Base-by-base conservation (phyloP, 1,140 invertebrate species). In the Drosophila ficusphila region DNA sequence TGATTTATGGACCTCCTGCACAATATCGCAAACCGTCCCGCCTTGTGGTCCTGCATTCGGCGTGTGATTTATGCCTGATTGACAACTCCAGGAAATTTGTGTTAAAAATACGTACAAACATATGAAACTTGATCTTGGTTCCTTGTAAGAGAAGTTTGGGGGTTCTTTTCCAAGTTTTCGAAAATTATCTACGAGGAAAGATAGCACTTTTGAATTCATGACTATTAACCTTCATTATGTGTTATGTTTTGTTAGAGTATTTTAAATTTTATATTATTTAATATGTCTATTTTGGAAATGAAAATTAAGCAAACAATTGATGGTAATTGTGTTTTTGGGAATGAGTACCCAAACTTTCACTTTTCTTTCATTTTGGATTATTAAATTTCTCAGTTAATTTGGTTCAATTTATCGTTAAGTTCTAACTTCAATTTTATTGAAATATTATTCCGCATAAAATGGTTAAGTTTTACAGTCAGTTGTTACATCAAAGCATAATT, bases 1-100 rank as follows among this genome's bases (percentile, higher is more conserved):
- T 67, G 64, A 67, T 67, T 67, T 67, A 52, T 52, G 60, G 21
- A 42, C 36, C 36, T 3, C 46, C n/a, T 61, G 38, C 2, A 21
- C 39, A 21, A 21, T 27, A 44, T 34, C 12, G 54, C 19, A n/a
- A 29, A 18, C 11, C 21, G 12, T 34, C 21, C 34, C 25, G 27
- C 19, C 60, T 31, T 42, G 25, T 51, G 60, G 58, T 49, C 44
- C 27, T 51, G 44, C 21, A 51, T 33, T 25, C 25, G 36, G 27
- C 34, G n/a, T 49, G 46, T 67, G 61, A 51, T 67, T 65, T 65
- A 65, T 67, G 19, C 19, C 23, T 34, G 39, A 67, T 67, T 67
- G 46, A 42, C 60, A 67, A 21, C 19, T 34, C 21, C 60, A 36
- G 38, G 36, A 19, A 39, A 18, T 18, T n/a, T 36, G 36, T 29